These are phyloP conservation scores for Crotalus horridus DNA, from an alignment of 2,113 vertebrate genomes.

Conservation along the genomic window DNA sequence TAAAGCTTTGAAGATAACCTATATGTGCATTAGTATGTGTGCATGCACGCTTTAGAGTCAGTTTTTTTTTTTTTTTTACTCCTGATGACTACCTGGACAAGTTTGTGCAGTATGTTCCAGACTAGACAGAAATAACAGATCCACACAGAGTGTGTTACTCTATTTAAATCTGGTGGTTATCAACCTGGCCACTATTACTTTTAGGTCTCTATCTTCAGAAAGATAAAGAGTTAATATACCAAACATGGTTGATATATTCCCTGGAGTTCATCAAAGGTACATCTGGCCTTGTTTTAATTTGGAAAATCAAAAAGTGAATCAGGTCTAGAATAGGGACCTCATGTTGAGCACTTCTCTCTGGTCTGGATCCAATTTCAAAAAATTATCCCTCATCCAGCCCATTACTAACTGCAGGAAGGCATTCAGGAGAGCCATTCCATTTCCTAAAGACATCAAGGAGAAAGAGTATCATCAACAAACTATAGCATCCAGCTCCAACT, in stretches of 20 bases:
- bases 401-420: not conserved
- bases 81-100: not conserved
- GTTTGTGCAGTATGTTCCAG: not conserved
- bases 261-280: not conserved
- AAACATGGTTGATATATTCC: not conserved
- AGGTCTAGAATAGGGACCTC: not conserved
- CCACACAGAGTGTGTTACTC: not conserved
- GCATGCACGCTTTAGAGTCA: not conserved
- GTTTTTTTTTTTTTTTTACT: not conserved
- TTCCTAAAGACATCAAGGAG: not conserved
- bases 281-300: not conserved
- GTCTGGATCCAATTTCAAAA: not conserved
- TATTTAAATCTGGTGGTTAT: not conserved
- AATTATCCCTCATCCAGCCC: not conserved
- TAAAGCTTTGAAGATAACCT: not conserved
- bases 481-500: not conserved
- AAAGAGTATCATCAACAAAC: not conserved
- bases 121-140: not conserved
- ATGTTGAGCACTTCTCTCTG: not conserved
- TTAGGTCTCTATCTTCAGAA: not conserved
- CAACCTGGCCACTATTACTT: not conserved
- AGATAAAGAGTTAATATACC: not conserved
- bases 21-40: not conserved
- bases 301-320: not conserved
- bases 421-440: not conserved